Percentiles rank a stretch among this genome's conserved stretches.
Conservation (phyloP, 1,140 invertebrate genomes). For the Camponotus vicinus region DNA sequence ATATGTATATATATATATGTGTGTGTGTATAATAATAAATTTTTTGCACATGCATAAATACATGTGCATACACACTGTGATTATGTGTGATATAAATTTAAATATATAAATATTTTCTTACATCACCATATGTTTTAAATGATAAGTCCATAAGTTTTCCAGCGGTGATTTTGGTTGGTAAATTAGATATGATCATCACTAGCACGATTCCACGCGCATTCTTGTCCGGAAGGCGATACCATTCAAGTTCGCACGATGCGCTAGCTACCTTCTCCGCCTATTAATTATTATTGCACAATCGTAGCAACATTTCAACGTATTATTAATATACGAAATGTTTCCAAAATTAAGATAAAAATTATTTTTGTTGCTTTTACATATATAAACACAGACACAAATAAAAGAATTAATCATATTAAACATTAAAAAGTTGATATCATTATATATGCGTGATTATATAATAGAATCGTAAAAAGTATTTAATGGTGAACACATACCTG, state of each 20-base stretch:
- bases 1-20: too few species aligned
- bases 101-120: conserved; percentile 41
- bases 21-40: too few species aligned
- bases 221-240: conserved; percentile 67
- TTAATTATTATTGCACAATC: conserved; percentile 19
- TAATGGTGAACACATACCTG: conserved; percentile 56
- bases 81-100: neutral
- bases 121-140: conserved; percentile 68
- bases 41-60: neutral
- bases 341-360: neutral
- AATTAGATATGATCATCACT: conserved; percentile 70
- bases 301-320: neutral
- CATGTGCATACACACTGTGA: neutral
- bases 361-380: neutral
- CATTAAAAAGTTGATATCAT: too few species aligned
- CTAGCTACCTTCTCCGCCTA: conserved; percentile 65
- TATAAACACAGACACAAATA: too few species aligned
- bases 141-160: conserved; percentile 69
- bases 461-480: too few species aligned
- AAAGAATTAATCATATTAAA: too few species aligned
- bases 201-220: conserved; percentile 66
- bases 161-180: conserved; percentile 64
- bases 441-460: too few species aligned
- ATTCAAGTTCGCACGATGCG: conserved; percentile 64
- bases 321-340: neutral